Conservation (phyloP, 2,888 invertebrate genomes). For the Agonopterix subpropinquella region DNA sequence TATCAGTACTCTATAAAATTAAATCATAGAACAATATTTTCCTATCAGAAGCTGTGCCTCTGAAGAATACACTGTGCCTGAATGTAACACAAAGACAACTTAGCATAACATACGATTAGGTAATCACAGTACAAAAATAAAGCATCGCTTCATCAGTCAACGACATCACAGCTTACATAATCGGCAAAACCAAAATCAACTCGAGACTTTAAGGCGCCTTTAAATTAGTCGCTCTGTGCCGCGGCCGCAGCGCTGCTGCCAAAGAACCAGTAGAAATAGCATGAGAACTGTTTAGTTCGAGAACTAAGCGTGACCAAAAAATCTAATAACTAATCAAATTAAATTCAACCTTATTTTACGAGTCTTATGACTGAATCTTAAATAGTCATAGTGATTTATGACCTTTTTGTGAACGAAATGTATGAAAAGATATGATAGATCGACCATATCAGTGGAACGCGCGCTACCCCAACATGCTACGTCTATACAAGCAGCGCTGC, state of each 20-base stretch:
- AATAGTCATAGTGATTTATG: not conserved
- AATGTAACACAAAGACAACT: slow-evolving; percentile 51
- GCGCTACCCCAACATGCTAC: too few species aligned
- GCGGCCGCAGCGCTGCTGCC: too few species aligned
- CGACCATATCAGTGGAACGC: too few species aligned
- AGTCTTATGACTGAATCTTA: too few species aligned
- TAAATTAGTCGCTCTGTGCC: too few species aligned
- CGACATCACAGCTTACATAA: slow-evolving; percentile 67
- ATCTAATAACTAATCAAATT: too few species aligned
- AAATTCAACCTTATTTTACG: slow-evolving; percentile 1
- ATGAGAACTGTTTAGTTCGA: too few species aligned
- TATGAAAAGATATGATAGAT: too few species aligned
- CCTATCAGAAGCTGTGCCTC: slow-evolving; percentile 49
- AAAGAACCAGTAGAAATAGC: too few species aligned
- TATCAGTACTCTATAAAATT: slow-evolving; percentile 30
- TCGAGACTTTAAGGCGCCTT: slow-evolving; percentile 24
- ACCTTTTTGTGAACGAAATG: too few species aligned
- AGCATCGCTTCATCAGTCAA: slow-evolving; percentile 67
- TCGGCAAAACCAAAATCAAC: slow-evolving; percentile 50
- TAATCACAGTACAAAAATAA: slow-evolving; percentile 74
- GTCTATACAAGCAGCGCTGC: too few species aligned
- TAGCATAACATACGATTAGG: slow-evolving; percentile 54
- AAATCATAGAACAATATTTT: slow-evolving; percentile 12
- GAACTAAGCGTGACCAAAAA: too few species aligned
- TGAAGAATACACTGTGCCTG: slow-evolving; percentile 26